Base-by-base conservation (phyloP, 2,113 vertebrate genomes). In the Psephotus haematonotus region DNA sequence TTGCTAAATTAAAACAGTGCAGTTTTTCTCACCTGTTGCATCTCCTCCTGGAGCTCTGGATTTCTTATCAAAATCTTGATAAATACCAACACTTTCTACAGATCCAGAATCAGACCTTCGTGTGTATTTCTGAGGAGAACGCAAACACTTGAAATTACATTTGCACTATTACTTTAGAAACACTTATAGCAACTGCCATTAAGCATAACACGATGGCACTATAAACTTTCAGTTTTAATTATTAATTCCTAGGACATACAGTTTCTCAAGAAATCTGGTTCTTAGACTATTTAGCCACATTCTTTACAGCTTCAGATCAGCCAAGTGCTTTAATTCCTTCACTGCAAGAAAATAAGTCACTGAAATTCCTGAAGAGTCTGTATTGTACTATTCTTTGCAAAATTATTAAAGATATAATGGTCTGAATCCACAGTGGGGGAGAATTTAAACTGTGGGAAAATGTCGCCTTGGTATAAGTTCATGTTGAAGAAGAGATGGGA, bases 11-110 rank as follows among this genome's bases (percentile, higher is more conserved):
- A 82, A 81, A 70, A 39, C 7, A 24, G 0, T 9, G 27, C 10
- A 20, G n/a, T 2, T 90, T 74, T 57, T 68, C 95, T 97, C 64
- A 98, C 98, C 98, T 97, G 96, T 55, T 28, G 94, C 44, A 13
- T 99, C 98, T 76, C 97, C 96, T 60, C 93, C 98, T 55, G 97
- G 88, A 68, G 84, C 41, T 72, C 90, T 98, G 47, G 96, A 72
- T 76, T 97, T 98, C 97, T 99, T 99, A 91, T 98, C 97, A 18
- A 99, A 98, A 96, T 98, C 98, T 96, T 99, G 98, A 93, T 99
- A 99, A 98, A 99, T 98, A 65, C 99, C 99, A 74, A 99, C 93
- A 70, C 41, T 93, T 75, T 99, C 99, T 28, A 98, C 49, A 60
- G 98, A 78, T 39, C 98, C 97, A 7, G 98, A 96, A 71, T 99